phyloP scores from a whole-genome alignment of 2,797 vertebrate species.

The Muscicapa comitata region DNA sequence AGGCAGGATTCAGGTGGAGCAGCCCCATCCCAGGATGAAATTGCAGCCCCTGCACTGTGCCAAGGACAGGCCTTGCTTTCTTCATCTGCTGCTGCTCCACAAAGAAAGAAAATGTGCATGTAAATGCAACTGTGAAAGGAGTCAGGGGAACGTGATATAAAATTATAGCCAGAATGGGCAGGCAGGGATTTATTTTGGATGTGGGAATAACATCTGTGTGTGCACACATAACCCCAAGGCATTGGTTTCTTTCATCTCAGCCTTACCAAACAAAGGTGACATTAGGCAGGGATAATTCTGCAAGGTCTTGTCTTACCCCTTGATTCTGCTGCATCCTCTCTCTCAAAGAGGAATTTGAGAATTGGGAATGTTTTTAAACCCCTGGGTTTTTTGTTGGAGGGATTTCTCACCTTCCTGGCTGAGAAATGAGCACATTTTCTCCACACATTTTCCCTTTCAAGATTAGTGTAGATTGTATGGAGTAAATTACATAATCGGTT shows the following conservation, averaged over 20 bases:
- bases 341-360: not conserved
- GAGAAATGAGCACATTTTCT: not conserved
- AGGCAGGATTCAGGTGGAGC: constrained; percentile 7
- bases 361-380: not conserved
- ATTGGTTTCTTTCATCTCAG: not conserved
- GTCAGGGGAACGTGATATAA: not conserved
- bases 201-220: accelerated
- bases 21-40: not conserved
- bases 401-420: not conserved
- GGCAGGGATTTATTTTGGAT: not conserved
- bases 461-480: accelerated
- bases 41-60: not conserved
- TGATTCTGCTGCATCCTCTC: not conserved
- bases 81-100: not conserved
- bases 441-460: not conserved
- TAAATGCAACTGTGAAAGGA: not conserved
- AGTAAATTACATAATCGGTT: not conserved
- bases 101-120: not conserved
- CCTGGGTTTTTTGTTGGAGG: accelerated
- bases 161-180: not conserved
- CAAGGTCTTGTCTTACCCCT: not conserved
- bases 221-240: accelerated
- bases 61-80: not conserved
- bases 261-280: not conserved
- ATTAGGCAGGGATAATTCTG: not conserved